Base-by-base conservation (phyloP, 1,140 invertebrate species). In the Drosophila tani region DNA sequence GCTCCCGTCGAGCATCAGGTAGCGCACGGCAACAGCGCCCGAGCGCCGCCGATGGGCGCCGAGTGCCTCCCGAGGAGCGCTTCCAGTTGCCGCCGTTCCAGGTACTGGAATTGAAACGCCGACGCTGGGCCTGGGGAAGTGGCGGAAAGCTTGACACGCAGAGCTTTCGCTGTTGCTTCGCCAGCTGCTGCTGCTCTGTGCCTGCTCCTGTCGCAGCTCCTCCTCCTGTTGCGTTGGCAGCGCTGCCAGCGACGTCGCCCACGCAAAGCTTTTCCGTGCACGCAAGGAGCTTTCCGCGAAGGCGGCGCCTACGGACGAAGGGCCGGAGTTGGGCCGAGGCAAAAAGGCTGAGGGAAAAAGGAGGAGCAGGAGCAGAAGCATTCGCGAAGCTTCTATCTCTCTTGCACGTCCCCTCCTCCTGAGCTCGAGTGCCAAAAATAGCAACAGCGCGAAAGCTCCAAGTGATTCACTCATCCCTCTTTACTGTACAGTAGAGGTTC, bases 401-500 rank as follows among this genome's bases (percentile, higher is more conserved):
- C 45, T 35, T 24, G 41, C 17, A n/a, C 38, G 15, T 32, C 12
- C 40, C 41, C 51, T 24, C 17, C 50, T 29, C 24, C 40, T 66
- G 55, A 49, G 47, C 68, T 75, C 19, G 53, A 35, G 50, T 70
- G 79, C 84, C 85, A 79, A 90, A 88, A 88, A 88, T 88, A 88
- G 85, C 84, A 83, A 73, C 64, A 77, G 55, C 73, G 55, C 80
- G 68, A 83, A 79, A 59, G 78, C 81, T 86, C 66, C 56, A 49
- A 47, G 47, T 66, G 63, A 29, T 57, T 62, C 51, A 57, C 57
- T 38, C 49, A 60, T 60, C 62, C 41, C 58, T n/a, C 5, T 11
- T 5, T 11, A 2, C 8, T 14, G 15, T 38, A 70, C 47, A 68
- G 49, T 68, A n/a, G n/a, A 55, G 17, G 24, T 12, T 46, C 14